Conservation (phyloP, 2,797 vertebrate genomes). For the Valencia hispanica region DNA sequence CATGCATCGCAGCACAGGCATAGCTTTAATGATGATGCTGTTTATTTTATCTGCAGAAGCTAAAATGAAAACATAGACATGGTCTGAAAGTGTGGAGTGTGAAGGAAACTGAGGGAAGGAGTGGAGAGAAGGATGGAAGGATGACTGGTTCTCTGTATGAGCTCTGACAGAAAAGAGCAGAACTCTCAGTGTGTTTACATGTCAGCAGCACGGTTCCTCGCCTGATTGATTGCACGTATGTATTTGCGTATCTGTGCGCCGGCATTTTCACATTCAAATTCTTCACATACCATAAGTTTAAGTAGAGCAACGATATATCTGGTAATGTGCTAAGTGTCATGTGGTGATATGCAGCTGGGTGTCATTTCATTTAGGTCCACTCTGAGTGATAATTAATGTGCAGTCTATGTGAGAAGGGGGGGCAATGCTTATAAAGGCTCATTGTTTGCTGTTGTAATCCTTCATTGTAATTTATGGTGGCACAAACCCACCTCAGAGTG, state of each 20-base stretch:
- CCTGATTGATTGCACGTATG: constrained; percentile 61
- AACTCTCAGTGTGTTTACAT: constrained; percentile 74
- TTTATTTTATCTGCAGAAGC: constrained; percentile 75
- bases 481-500: constrained; percentile 26
- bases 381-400: constrained; percentile 32
- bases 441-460: constrained; percentile 19
- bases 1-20: constrained; percentile 46
- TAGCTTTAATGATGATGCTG: constrained; percentile 69
- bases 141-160: constrained; percentile 71
- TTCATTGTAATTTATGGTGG: constrained; percentile 52
- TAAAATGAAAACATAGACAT: constrained; percentile 62
- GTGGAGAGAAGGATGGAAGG: constrained; percentile 29
- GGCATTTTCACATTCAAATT: constrained; percentile 32
- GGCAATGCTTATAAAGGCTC: constrained; percentile 14
- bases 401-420: constrained; percentile 19
- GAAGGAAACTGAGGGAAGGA: constrained; percentile 45
- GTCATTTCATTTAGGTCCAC: constrained; percentile 46
- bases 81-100: constrained; percentile 75
- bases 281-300: constrained; percentile 23
- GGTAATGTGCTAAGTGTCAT: constrained; percentile 33
- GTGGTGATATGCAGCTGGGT: constrained; percentile 29
- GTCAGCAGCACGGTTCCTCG: constrained; percentile 63
- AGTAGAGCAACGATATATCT: constrained; percentile 26
- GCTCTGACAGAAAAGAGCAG: constrained; percentile 58
- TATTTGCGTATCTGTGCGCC: constrained; percentile 26